Conservation (phyloP, 2,797 vertebrate genomes). For the Anguilla pacifica region DNA sequence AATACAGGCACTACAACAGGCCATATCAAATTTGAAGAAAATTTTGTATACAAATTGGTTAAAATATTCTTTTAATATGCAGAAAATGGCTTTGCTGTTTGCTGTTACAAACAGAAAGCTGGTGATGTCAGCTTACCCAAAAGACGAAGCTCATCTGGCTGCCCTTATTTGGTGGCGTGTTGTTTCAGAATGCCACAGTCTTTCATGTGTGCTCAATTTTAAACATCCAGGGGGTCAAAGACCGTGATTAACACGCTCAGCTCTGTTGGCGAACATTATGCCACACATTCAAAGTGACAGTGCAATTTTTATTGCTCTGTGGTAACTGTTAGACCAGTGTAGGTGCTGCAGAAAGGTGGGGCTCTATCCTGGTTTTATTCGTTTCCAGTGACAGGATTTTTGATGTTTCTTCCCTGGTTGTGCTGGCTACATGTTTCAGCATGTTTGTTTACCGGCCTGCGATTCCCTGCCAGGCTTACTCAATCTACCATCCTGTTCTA, state of each 20-base stretch:
- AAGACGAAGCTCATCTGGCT: background rate
- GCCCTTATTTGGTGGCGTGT: background rate
- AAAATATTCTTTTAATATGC: background rate
- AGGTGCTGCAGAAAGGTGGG: background rate
- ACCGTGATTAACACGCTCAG: background rate
- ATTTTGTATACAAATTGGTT: background rate
- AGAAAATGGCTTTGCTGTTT: background rate
- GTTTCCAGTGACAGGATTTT: background rate
- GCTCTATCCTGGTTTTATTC: conserved; percentile 22
- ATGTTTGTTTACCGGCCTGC: conserved; percentile 18
- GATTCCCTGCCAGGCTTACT: background rate
- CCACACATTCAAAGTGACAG: background rate
- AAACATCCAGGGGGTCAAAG: background rate
- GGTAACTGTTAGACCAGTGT: background rate
- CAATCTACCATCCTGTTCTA: background rate
- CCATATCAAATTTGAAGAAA: background rate
- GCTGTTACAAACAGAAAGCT: background rate
- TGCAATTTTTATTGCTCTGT: background rate
- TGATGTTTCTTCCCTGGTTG: conserved; percentile 25
- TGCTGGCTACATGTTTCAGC: conserved; percentile 17
- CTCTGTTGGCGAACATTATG: background rate
- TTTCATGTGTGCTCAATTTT: background rate
- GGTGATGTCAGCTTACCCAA: background rate
- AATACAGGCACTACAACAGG: background rate
- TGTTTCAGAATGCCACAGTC: background rate